Conservation (phyloP, 2,797 vertebrate genomes). For the Chromis chromis region DNA sequence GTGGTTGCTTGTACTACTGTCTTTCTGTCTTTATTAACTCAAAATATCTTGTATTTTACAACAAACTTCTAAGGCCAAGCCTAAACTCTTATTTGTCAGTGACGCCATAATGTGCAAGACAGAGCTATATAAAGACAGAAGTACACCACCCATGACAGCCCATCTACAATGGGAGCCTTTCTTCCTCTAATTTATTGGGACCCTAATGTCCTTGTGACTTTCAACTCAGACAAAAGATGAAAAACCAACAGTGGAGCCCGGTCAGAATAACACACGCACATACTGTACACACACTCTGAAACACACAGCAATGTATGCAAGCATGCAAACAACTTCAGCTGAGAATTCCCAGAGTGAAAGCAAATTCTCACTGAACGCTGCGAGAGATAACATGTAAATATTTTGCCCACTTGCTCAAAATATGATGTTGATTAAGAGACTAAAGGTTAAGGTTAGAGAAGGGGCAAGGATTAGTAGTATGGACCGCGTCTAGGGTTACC, state of each 20-base stretch:
- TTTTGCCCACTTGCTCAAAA: conserved; percentile 84
- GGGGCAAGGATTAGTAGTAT: conserved; percentile 85
- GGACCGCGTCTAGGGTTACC: conserved; percentile 85
- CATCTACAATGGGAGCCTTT: conserved; percentile 77
- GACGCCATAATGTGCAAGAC: conserved; percentile 69
- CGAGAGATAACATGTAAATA: conserved; percentile 84
- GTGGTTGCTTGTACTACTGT: conserved; percentile 68
- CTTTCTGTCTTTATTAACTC: conserved; percentile 74
- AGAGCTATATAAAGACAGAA: conserved; percentile 74
- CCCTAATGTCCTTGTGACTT: conserved; percentile 78
- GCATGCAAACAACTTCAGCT: conserved; percentile 61
- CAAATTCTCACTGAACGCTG: conserved; percentile 71
- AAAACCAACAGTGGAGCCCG: conserved; percentile 67
- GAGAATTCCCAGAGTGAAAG: conserved; percentile 77
- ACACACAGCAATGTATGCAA: conserved; percentile 36
- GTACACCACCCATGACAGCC: conserved; percentile 70
- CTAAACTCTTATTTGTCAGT: conserved; percentile 68
- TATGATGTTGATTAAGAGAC: conserved; percentile 90
- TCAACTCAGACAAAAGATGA: conserved; percentile 75
- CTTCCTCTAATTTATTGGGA: conserved; percentile 79
- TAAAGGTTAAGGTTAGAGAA: conserved; percentile 88
- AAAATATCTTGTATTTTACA: conserved; percentile 75
- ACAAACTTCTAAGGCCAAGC: conserved; percentile 75
- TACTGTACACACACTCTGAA: conserved; percentile 23
- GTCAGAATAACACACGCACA: conserved; percentile 57